A percentile compares a stretch with the other conserved stretches of the same genome.
phyloP scores from a whole-genome alignment of 1,140 invertebrate species.

The Lucilia cuprina region DNA sequence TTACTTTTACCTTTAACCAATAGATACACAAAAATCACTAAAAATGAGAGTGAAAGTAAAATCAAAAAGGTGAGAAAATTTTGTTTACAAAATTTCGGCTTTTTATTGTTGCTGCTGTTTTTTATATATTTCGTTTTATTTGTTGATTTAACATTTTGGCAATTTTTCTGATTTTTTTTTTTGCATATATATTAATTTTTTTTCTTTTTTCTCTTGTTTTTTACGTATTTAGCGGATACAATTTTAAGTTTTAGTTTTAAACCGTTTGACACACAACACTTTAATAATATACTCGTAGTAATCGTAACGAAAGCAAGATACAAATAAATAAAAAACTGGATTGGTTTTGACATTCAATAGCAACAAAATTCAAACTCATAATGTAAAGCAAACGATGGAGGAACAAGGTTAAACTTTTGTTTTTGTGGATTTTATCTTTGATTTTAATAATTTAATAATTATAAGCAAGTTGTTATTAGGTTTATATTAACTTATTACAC shows the following conservation, averaged over 20 bases:
- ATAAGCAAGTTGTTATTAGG: too few relatives aligned
- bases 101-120: neutral
- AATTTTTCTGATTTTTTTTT: neutral
- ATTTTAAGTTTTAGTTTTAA: neutral
- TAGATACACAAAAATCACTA: neutral
- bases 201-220: neutral
- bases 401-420: neutral
- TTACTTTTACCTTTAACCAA: neutral
- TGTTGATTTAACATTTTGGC: neutral
- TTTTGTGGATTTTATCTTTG: neutral
- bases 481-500: too few relatives aligned
- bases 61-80: neutral
- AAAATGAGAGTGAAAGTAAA: conserved; percentile 9
- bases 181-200: neutral
- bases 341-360: conserved; percentile 11
- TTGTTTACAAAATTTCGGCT: neutral
- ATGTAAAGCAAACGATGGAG: too few relatives aligned
- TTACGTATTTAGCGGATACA: neutral
- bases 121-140: neutral
- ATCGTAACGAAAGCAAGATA: neutral
- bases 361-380: neutral
- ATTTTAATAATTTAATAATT: too few relatives aligned
- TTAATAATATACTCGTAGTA: neutral
- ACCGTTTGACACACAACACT: neutral
- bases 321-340: conserved; percentile 1